Percentiles rank a stretch among this genome's conserved stretches.
phyloP scores from a whole-genome alignment of 2,888 invertebrate species.

The Xestia rhomboidea region DNA sequence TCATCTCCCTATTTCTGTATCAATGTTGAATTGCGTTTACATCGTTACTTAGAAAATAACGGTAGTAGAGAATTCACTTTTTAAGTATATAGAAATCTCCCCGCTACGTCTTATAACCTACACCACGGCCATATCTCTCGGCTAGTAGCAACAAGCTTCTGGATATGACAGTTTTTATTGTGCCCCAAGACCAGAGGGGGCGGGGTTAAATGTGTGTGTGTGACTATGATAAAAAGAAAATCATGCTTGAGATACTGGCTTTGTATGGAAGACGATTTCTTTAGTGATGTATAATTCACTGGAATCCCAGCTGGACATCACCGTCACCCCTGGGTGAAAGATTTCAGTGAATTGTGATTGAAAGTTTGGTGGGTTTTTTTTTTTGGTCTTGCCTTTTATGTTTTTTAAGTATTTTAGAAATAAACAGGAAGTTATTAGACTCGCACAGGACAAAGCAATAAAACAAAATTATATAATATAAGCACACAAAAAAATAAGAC shows the following conservation, averaged over 20 bases:
- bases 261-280: constrained; percentile 42
- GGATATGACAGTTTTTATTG: constrained; percentile 74
- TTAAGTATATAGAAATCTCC: background rate
- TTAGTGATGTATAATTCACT: no score
- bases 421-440: no score
- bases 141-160: constrained; percentile 68
- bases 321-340: background rate
- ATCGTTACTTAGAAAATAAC: no score
- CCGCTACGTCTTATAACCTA: constrained; percentile 34
- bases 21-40: no score
- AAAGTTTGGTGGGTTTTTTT: background rate
- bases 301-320: no score
- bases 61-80: background rate
- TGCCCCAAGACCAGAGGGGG: constrained; percentile 55
- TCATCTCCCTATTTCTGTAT: no score
- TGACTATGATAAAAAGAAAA: constrained; percentile 69
- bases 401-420: no score
- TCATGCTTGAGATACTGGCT: constrained; percentile 63
- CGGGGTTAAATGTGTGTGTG: constrained; percentile 61
- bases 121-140: constrained; percentile 32
- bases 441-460: no score
- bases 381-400: background rate
- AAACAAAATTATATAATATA: no score
- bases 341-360: constrained; percentile 12
- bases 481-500: no score